Conservation (phyloP, 2,797 vertebrate species). For the Lates japonicus region DNA sequence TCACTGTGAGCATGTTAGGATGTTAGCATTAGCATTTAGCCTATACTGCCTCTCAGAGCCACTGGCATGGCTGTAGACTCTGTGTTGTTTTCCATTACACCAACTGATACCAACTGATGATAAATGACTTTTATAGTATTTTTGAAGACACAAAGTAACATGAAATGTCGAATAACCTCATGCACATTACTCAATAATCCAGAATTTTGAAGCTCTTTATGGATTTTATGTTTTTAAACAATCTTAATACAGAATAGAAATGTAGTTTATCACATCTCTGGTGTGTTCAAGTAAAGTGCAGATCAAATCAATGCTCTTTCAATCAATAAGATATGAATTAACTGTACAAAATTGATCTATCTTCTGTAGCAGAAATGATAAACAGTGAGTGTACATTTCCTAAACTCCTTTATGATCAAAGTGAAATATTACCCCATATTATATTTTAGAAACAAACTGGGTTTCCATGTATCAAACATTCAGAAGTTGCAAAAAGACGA, state of each 20-base stretch:
- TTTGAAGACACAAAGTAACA: conserved; percentile 7
- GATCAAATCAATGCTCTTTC: conserved; percentile 67
- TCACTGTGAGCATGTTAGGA: background rate
- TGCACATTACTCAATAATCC: conserved; percentile 25
- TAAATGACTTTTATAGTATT: background rate
- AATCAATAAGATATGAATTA: conserved; percentile 61
- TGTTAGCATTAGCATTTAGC: conserved; percentile 3
- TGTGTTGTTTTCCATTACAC: background rate
- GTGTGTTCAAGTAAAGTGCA: conserved; percentile 74
- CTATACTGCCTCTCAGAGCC: background rate
- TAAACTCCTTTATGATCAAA: conserved; percentile 35
- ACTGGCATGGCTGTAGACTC: background rate
- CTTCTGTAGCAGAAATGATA: conserved; percentile 41
- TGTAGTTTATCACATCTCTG: conserved; percentile 56
- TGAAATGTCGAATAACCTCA: conserved; percentile 24
- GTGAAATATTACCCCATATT: conserved; percentile 36
- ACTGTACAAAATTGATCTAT: conserved; percentile 65
- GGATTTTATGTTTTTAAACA: conserved; percentile 47
- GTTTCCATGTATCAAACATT: conserved; percentile 49
- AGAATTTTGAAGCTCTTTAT: conserved; percentile 25
- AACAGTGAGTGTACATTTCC: conserved; percentile 36
- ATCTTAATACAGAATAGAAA: conserved; percentile 67
- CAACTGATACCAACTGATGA: background rate
- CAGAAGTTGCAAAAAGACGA: conserved; percentile 48
- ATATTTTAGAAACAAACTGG: conserved; percentile 41